Evolutionary conservation across 2,888 invertebrate species (phyloP).

Genomic region (Watsonalla binaria): DNA sequence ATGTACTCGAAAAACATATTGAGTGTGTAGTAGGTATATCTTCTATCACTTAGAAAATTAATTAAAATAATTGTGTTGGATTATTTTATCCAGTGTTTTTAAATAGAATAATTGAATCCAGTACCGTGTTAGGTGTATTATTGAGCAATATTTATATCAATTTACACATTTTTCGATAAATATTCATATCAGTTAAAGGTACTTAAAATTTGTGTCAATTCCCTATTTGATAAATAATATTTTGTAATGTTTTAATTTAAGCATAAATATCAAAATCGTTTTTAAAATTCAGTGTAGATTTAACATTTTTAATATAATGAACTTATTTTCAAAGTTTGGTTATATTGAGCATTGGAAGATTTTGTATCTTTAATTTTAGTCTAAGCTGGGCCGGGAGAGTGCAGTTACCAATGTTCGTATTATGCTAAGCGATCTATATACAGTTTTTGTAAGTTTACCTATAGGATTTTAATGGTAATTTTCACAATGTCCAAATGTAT

Average conservation of each 20-base stretch:
- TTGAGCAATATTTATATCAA: no score
- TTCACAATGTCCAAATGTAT: conserved; percentile 73
- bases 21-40: conserved; percentile 49
- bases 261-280: no score
- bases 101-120: not conserved
- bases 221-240: no score
- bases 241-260: no score
- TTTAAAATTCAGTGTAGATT: no score
- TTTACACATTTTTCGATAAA: no score
- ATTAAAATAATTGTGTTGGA: not conserved
- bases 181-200: no score
- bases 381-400: conserved; percentile 32
- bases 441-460: not conserved
- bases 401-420: conserved; percentile 20
- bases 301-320: no score
- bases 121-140: no score
- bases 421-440: not conserved
- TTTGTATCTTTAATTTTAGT: not conserved
- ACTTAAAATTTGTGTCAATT: no score
- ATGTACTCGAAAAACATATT: conserved; percentile 45
- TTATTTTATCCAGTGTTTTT: not conserved
- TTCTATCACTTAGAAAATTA: not conserved
- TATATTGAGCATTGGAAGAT: no score
- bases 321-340: no score
- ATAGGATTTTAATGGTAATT: conserved; percentile 58